Conservation (phyloP, 2,113 vertebrate genomes). For the Myotis davidii region DNA sequence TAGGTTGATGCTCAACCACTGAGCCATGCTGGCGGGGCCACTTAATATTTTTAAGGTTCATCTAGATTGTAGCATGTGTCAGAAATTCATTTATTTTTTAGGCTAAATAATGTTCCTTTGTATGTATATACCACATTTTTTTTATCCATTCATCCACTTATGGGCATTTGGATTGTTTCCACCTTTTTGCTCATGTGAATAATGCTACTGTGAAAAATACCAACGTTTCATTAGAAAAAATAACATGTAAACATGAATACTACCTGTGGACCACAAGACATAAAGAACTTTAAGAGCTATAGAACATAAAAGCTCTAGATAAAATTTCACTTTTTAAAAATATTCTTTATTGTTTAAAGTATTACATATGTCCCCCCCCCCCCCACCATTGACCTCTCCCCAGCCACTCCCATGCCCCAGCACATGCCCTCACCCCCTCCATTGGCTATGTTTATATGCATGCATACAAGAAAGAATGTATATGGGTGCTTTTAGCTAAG, state of each 20-base stretch:
- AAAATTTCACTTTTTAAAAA: slow-evolving; percentile 20
- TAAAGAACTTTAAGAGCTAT: not conserved
- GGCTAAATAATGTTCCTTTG: not conserved
- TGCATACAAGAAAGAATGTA: not conserved
- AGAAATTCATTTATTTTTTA: slow-evolving; percentile 3
- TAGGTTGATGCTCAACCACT: too few species aligned
- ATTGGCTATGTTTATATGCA: too few species aligned
- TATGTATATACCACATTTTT: not conserved
- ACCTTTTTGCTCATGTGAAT: slow-evolving; percentile 19
- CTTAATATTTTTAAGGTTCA: slow-evolving; percentile 1
- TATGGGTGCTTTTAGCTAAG: not conserved
- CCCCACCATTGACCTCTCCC: too few species aligned
- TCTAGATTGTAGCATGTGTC: not conserved
- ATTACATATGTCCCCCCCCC: too few species aligned
- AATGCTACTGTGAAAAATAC: not conserved
- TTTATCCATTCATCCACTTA: not conserved
- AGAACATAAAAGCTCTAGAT: not conserved
- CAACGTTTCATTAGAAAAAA: not conserved
- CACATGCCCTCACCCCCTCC: too few species aligned
- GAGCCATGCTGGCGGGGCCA: not conserved
- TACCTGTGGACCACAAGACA: not conserved
- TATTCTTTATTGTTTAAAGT: too few species aligned
- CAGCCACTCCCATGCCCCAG: too few species aligned
- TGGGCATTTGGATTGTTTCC: not conserved
- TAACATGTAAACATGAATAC: not conserved